Conservation (phyloP, 2,888 invertebrate species). For the Therioaphis trifolii region DNA sequence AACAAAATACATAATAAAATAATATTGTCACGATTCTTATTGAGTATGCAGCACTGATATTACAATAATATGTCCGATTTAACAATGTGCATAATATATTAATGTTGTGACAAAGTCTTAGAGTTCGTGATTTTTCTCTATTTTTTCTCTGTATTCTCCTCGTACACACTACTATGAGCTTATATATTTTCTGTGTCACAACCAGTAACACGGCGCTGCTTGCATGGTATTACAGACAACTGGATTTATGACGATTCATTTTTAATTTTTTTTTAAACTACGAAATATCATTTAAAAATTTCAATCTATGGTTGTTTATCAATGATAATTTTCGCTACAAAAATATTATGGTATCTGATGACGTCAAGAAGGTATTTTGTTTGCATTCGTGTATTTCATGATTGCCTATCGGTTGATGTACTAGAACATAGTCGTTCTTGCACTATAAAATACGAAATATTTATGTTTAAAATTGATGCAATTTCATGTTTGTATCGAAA, state of each 20-base stretch:
- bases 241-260: background rate
- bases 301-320: background rate
- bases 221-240: background rate
- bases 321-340: conserved; percentile 1
- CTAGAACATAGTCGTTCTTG: too few relatives aligned
- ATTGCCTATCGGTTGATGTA: too few relatives aligned
- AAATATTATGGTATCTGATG: background rate
- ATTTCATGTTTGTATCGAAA: too few relatives aligned
- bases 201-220: background rate
- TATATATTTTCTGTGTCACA: background rate
- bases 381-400: too few relatives aligned
- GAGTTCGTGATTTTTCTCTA: conserved; percentile 4
- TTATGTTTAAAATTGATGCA: too few relatives aligned
- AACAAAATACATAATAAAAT: background rate
- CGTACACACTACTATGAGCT: too few relatives aligned
- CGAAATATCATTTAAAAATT: conserved; percentile 15
- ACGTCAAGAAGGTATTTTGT: background rate
- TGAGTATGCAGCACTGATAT: background rate
- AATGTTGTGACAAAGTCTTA: background rate
- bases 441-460: too few relatives aligned
- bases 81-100: background rate
- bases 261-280: background rate
- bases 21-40: background rate
- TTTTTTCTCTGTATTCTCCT: background rate
- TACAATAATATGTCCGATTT: background rate